phyloP scores from a whole-genome alignment of 2,797 vertebrate genomes.

The Muscicapa comitata region DNA sequence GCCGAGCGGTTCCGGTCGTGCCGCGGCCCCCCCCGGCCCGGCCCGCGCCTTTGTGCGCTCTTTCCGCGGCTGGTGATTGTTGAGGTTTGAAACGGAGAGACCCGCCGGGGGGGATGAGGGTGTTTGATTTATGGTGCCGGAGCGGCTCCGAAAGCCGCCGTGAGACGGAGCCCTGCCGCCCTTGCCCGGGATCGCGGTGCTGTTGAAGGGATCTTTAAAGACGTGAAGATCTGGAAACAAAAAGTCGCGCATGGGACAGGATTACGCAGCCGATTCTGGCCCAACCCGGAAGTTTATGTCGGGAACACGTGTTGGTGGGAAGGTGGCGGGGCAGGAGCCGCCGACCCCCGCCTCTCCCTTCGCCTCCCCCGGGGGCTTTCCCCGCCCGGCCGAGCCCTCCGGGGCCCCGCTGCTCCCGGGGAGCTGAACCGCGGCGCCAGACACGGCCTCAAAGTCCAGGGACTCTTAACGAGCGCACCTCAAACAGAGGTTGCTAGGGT shows the following conservation, averaged over 20 bases:
- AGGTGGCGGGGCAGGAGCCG: constrained; percentile 71
- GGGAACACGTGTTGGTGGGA: constrained; percentile 81
- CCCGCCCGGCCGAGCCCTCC: neutral
- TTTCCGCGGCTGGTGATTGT: neutral
- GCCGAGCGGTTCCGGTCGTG: neutral
- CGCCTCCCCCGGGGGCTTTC: neutral
- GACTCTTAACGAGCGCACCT: neutral
- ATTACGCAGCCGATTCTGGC: constrained; percentile 70
- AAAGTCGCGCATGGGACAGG: constrained; percentile 56
- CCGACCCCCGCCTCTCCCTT: neutral
- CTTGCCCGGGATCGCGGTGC: neutral
- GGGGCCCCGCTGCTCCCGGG: neutral
- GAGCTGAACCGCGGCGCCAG: neutral
- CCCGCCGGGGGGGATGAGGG: neutral
- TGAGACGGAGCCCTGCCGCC: neutral
- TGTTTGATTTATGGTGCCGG: neutral
- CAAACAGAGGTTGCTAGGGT: constrained; percentile 43
- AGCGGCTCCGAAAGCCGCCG: neutral
- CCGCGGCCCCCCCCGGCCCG: neutral
- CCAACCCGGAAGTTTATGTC: constrained; percentile 82
- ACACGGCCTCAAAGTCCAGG: constrained; percentile 29
- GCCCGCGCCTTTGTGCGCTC: constrained; percentile 6
- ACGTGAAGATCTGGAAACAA: constrained; percentile 38
- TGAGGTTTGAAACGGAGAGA: neutral
- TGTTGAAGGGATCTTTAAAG: neutral